Evolutionary conservation across 2,113 vertebrate genomes (phyloP), one percentile per base, ranked within the genome.

Genomic region (Corvus cornix): DNA sequence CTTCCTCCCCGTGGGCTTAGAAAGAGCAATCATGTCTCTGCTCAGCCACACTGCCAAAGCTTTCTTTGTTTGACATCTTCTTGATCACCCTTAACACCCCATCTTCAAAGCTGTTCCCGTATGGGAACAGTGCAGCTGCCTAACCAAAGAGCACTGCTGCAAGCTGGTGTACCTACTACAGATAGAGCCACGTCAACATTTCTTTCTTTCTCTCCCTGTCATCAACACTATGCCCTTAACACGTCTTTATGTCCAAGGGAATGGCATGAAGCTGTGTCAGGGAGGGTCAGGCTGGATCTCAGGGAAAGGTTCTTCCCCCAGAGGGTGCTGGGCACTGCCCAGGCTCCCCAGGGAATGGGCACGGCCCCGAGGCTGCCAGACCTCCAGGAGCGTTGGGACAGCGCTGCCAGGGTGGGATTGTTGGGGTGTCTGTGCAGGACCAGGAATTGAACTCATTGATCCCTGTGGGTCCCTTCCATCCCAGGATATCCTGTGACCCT

Each of bases 271-370:
- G 43, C 52, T 66, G 66, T 2, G 51, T 0, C 43, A 80, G 43
- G 48, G 0, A 63, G 51, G 26, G 0, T 43, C 0, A 37, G 58
- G 11, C 0, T 56, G 58, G 43, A 13, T 1, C 0, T 52, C 0
- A 9, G 16, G 55, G 22, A 27, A 73, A 80, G 28, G 27, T 2
- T 59, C 23, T 67, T 59, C 7, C 16, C 30, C 33, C 60, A 30
- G 37, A 82, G 33, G 30, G 20, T 74, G 28, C 16, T 43, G 52
- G 78, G 52, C 87, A 60, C 33, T 52, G 77, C 23, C 22, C 77
- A 69, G 64, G 55, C 39, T 78, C 12, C 64, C 33, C 74, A 87
- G 64, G 56, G 39, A 78, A 77, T 55, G 84, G 64, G 3, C 74
- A 15, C 12, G 0, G 51, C 51, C 28, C 69, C 1, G 2, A 49